Percentiles rank a stretch among this genome's conserved stretches.
phyloP scores from a whole-genome alignment of 2,888 invertebrate species.

The Scelioninae gen. 2 region DNA sequence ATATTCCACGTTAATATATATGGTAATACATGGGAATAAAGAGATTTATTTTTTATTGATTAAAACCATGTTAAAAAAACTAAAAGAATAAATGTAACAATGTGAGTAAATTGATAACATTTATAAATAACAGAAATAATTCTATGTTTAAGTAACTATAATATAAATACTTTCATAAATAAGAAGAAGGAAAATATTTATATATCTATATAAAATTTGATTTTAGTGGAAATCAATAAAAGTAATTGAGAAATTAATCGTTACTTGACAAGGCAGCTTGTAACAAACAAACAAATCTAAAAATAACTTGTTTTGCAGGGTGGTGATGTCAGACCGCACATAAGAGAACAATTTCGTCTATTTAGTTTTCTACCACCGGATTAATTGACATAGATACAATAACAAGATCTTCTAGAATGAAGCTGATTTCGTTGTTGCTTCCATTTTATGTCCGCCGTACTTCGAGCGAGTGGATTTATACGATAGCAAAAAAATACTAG shows the following conservation, averaged over 20 bases:
- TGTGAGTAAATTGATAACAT: too few species aligned
- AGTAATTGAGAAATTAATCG: not conserved
- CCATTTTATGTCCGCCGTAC: conserved; percentile 31
- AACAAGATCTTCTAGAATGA: conserved; percentile 52
- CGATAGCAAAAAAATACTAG: conserved; percentile 51
- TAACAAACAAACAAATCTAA: conserved; percentile 8
- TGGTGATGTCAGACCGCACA: conserved; percentile 94
- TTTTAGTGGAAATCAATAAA: not conserved
- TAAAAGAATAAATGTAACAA: too few species aligned
- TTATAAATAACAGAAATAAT: too few species aligned
- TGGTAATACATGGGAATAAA: too few species aligned
- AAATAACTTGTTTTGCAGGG: conserved; percentile 77
- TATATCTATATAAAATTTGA: not conserved
- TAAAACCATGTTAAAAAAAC: too few species aligned
- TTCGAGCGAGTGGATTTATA: conserved; percentile 27
- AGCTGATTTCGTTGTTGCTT: conserved; percentile 51
- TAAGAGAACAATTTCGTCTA: conserved; percentile 91
- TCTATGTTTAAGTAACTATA: too few species aligned
- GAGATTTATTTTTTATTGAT: too few species aligned
- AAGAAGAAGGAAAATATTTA: too few species aligned
- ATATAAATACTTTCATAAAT: too few species aligned
- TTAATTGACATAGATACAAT: conserved; percentile 75
- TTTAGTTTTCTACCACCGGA: conserved; percentile 93
- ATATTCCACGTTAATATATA: too few species aligned
- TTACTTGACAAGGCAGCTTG: not conserved